phyloP scores from a whole-genome alignment of 2,113 vertebrate species.

The Electrona antarctica region DNA sequence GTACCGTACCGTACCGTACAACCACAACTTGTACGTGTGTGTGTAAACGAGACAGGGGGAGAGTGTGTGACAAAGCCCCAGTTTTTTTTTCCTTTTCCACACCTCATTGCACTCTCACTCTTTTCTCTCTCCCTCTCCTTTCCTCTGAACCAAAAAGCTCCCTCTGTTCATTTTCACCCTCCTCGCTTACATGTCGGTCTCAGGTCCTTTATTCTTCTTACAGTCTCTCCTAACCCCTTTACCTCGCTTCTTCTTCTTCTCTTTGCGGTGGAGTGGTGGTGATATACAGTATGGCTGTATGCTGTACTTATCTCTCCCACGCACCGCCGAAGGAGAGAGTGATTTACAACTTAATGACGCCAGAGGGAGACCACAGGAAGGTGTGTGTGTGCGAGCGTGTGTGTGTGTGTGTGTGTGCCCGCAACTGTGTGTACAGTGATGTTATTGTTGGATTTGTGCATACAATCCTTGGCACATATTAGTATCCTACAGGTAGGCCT shows the following conservation, averaged over 20 bases:
- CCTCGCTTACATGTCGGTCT: conserved; percentile 3
- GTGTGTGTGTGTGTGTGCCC: conserved; percentile 1
- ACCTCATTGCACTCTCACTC: conserved; percentile 22
- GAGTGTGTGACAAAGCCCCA: conserved; percentile 31
- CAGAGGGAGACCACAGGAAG: neutral
- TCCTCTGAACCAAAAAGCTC: neutral
- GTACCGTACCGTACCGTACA: too few species aligned
- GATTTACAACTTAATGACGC: conserved; percentile 26
- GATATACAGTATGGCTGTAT: conserved; percentile 6
- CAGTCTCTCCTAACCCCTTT: conserved; percentile 21
- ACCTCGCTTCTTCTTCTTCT: neutral
- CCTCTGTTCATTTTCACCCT: neutral
- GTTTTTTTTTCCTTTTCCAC: conserved; percentile 34
- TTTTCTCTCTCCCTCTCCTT: conserved; percentile 2
- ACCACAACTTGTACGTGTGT: neutral
- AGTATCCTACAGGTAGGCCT: neutral
- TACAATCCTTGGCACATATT: neutral
- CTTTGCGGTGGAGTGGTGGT: neutral
- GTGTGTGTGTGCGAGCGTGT: conserved; percentile 11
- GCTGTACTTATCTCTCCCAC: conserved; percentile 20
- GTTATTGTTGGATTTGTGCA: neutral
- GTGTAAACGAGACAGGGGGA: neutral
- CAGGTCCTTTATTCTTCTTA: neutral
- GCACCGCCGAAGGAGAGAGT: conserved; percentile 9
- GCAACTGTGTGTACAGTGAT: neutral